Evolutionary conservation across 2,888 invertebrate species (phyloP), one percentile per base, ranked within the genome.

Genomic region (Malthinus seriepunctatus): DNA sequence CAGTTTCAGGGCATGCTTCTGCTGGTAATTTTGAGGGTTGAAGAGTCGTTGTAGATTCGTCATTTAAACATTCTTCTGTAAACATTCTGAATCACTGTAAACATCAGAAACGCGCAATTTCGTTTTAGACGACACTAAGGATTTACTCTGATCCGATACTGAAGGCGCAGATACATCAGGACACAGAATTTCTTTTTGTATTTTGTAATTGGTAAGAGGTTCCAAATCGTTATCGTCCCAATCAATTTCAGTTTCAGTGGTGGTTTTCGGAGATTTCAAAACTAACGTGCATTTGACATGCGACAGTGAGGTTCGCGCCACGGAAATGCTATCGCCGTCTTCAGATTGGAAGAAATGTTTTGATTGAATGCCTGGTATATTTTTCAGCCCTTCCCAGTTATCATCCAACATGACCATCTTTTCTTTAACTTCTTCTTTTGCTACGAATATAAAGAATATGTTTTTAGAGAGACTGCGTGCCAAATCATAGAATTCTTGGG

Each of bases 371-470:
- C 58, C 62, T 62, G 59, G 61, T 52, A 63, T 61, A 56, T 56
- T 63, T 59, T n/a, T 56, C 54, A 45, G 60, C 44, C 49, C 49
- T 49, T 49, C 37, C 49, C 49, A 49, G 12, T 15, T 35, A 15
- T 49, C 11, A 49, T 49, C 63, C 59, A 62, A 35, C 51, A 62
- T 62, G 62, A 51, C 52, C 12, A 50, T 58, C 58, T 52, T n/a
- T 60, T n/a, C n/a, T 63, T 63, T 54, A 62, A 62, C 54, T 56
- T 60, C 42, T 63, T 65, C 58, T 38, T 63, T 54, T 42, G 56
- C 55, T 55, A 63, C 59, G 11, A 53, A 63, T 51, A 23, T 49
- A 49, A 35, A 47, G n/a, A n/a, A n/a, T n/a, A 49, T 49, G 38
- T 60, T 62, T 8, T 56, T 60, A 62, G 63, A 63, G 51, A 63